Conservation (phyloP, 2,113 vertebrate genomes). For the Smithornis capensis region DNA sequence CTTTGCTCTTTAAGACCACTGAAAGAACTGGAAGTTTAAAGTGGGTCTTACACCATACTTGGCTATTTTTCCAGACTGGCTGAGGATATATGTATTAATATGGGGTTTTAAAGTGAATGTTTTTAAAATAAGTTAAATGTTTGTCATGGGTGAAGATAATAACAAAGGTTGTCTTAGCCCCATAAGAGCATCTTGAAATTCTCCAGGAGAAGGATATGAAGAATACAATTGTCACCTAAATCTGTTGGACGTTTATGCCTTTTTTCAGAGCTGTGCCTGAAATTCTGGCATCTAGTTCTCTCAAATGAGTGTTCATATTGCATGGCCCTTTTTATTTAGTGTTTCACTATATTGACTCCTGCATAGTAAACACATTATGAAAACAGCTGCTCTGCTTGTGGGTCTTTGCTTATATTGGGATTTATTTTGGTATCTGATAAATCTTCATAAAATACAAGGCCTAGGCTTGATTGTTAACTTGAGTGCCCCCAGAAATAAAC, state of each 20-base stretch:
- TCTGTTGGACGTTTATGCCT: neutral
- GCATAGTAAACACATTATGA: neutral
- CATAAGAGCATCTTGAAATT: neutral
- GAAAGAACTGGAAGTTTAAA: neutral
- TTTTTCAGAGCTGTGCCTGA: neutral
- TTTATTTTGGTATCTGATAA: neutral
- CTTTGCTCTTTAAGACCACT: neutral
- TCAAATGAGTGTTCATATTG: neutral
- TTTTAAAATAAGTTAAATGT: neutral
- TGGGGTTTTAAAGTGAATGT: neutral
- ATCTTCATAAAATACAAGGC: neutral
- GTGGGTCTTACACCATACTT: neutral
- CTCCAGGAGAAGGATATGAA: neutral
- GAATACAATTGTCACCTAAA: neutral
- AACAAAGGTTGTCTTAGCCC: neutral
- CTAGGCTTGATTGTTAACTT: neutral
- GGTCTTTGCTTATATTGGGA: neutral
- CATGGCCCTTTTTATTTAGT: neutral
- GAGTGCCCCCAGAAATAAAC: neutral
- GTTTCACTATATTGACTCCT: neutral
- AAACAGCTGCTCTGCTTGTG: neutral
- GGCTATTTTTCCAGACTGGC: neutral
- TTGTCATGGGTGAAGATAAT: neutral
- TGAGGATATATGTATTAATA: neutral
- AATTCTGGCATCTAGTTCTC: neutral